Base-by-base conservation (phyloP, 1,140 invertebrate genomes). In the Gonioctena quinquepunctata region DNA sequence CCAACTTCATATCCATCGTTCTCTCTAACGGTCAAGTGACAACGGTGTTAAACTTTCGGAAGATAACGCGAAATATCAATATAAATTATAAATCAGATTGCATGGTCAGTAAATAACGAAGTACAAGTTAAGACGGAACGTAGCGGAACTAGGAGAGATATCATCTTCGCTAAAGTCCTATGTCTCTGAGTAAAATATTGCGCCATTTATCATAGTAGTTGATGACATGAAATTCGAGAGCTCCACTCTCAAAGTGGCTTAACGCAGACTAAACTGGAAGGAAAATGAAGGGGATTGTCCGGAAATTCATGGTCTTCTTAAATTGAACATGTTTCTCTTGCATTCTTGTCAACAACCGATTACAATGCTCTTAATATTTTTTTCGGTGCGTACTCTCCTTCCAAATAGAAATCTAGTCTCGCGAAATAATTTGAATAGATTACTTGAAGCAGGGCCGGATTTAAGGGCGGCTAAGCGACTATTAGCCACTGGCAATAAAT, bases 51-150 rank as follows among this genome's bases (percentile, higher is more conserved):
- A 64, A 64, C 28, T 64, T 52, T 65, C 61, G 27, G 42, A 23
- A 56, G 68, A 70, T 61, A 70, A 48, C 48, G 33, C 42, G 68
- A 33, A 63, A 65, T 70, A 70, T 70, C 68, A 65, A 71, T 74
- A 74, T 74, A 74, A 74, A 74, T 74, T 74, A 71, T 74, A 74
- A 71, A 74, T 71, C 65, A 74, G 69, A 70, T 74, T 74, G 72
- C 69, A 65, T 66, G 69, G 66, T 69, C 72, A 74, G 69, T 74
- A 74, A 74, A 74, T 74, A 74, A 74, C 72, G 54, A 66, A 68
- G 72, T 69, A 66, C 69, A 59, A 69, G 72, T 56, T 68, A 71
- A 70, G 69, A 67, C 64, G 57, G 56, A 70, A 60, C 54, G 60
- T 62, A 25, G 22, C 62, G 33, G 27, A 60, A 59, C 57, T 59